Evolutionary conservation across 53 echinoderm and acorn worm genomes (phyloP).

Genomic region (Arbacia lixula): DNA sequence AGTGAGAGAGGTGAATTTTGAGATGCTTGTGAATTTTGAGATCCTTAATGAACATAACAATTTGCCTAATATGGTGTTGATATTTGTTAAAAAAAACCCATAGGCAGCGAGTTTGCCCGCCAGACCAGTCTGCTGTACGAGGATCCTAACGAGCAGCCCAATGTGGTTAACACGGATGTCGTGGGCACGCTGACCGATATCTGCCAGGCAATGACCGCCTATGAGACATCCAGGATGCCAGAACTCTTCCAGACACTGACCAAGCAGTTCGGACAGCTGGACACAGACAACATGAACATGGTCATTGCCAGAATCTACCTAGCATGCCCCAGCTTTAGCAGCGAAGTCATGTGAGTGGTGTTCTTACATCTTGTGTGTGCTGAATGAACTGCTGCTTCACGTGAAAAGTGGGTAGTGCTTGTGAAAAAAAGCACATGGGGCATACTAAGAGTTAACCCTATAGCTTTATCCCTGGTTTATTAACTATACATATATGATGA

Average conservation of each 20-base stretch:
- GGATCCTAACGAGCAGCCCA: background rate
- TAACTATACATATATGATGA: too few relatives aligned
- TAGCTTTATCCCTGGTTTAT: too few relatives aligned
- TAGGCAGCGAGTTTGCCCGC: slow-evolving; percentile 18
- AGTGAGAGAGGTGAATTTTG: too few relatives aligned
- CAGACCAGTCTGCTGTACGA: slow-evolving; percentile 31
- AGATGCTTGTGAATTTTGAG: too few relatives aligned
- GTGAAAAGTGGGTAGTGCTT: too few relatives aligned
- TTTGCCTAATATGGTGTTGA: too few relatives aligned
- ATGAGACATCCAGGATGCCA: slow-evolving; percentile 1
- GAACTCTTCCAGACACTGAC: slow-evolving; percentile 13
- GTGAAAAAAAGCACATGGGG: too few relatives aligned
- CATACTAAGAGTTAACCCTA: too few relatives aligned
- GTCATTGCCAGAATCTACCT: slow-evolving; percentile 23
- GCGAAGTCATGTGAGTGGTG: slow-evolving; percentile 2
- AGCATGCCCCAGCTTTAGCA: slow-evolving; percentile 14
- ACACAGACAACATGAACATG: slow-evolving; percentile 20
- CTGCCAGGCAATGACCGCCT: background rate
- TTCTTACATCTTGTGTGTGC: too few relatives aligned
- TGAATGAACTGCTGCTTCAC: too few relatives aligned
- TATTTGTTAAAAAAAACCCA: too few relatives aligned
- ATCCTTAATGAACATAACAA: too few relatives aligned
- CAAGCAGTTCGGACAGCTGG: slow-evolving; percentile 35
- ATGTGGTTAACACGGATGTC: background rate
- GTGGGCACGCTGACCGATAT: background rate